phyloP scores from a whole-genome alignment of 2,113 vertebrate genomes.

The Eublepharis macularius region DNA sequence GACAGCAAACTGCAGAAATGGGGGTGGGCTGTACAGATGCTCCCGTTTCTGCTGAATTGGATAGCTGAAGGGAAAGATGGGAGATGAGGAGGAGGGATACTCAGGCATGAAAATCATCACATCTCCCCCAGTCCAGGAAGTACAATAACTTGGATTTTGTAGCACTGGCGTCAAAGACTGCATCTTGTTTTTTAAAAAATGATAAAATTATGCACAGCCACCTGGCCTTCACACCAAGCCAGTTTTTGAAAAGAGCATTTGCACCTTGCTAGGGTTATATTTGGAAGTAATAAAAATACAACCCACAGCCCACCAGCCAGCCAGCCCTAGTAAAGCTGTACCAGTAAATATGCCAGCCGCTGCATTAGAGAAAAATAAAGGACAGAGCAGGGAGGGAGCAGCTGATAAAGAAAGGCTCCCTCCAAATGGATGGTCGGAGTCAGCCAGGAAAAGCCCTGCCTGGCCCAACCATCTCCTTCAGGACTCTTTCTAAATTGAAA shows the following conservation, averaged over 20 bases:
- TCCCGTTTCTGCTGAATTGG: background rate
- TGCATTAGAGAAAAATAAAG: slow-evolving; percentile 20
- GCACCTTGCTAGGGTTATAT: slow-evolving; percentile 27
- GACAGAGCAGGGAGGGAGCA: slow-evolving; percentile 3
- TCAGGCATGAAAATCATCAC: background rate
- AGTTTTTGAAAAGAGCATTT: background rate
- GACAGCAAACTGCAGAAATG: background rate
- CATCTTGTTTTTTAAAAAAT: slow-evolving; percentile 13
- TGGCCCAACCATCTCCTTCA: background rate
- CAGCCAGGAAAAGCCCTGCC: background rate
- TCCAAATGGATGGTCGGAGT: background rate
- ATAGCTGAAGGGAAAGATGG: background rate
- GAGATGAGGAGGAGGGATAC: background rate
- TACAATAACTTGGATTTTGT: slow-evolving; percentile 1
- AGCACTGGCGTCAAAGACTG: slow-evolving; percentile 8
- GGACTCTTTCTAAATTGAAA: background rate
- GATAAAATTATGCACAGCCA: slow-evolving; percentile 27
- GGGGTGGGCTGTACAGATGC: background rate
- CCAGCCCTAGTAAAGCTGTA: slow-evolving; percentile 14
- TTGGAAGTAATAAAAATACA: slow-evolving; percentile 20
- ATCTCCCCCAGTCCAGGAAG: background rate
- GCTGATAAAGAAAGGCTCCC: slow-evolving; percentile 9
- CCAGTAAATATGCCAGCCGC: slow-evolving; percentile 13
- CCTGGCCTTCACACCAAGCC: slow-evolving; percentile 51
- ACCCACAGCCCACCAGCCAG: background rate